These are phyloP conservation scores for Leucophenga montana DNA, from an alignment of 2,888 invertebrate species.

Conservation along the genomic window DNA sequence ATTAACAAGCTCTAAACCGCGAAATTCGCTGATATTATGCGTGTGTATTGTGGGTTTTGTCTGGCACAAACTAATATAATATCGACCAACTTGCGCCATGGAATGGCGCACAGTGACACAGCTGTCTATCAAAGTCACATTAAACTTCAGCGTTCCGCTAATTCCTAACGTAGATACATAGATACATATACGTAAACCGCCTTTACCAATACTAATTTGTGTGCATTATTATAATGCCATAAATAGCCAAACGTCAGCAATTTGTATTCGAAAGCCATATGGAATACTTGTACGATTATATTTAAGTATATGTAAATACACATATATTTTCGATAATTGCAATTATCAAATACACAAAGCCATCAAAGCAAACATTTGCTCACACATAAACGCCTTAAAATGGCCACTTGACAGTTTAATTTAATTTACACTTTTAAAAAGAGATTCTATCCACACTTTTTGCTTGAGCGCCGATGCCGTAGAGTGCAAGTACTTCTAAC, in stretches of 20 bases:
- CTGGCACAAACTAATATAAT: no score
- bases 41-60: no score
- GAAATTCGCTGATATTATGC: constrained; percentile 31
- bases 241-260: constrained; percentile 34
- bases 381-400: constrained; percentile 48
- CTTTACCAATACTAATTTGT: background rate
- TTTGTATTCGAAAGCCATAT: constrained; percentile 6
- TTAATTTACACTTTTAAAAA: constrained; percentile 38
- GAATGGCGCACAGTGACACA: no score
- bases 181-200: background rate
- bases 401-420: constrained; percentile 52
- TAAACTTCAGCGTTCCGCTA: no score
- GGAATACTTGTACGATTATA: no score
- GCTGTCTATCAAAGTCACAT: no score
- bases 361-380: constrained; percentile 41
- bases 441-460: no score
- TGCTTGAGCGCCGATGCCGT: no score
- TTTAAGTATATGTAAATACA: no score
- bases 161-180: background rate
- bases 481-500: constrained; percentile 35
- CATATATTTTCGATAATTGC: no score
- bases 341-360: constrained; percentile 27
- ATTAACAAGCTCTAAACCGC: constrained; percentile 62
- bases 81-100: no score
- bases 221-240: constrained; percentile 34